Percentiles rank a stretch among this genome's conserved stretches.
phyloP scores from a whole-genome alignment of 2,888 invertebrate genomes.

The Ommatoiulus sabulosus region DNA sequence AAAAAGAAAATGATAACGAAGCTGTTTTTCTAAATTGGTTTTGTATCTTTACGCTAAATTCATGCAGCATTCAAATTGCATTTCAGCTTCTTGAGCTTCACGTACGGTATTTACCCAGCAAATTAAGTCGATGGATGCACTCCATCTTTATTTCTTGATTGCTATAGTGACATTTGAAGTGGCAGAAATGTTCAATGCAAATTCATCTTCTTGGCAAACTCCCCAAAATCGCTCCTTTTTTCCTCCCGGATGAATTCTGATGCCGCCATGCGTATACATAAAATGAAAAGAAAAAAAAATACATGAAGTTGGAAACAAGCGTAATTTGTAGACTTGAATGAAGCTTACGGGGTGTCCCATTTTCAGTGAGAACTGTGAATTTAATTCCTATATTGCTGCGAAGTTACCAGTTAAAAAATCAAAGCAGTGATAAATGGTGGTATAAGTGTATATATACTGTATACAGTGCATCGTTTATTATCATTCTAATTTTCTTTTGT shows the following conservation, averaged over 20 bases:
- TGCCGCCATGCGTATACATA: neutral
- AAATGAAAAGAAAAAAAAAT: neutral
- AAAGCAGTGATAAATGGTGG: too few relatives aligned
- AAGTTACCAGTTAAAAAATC: too few relatives aligned
- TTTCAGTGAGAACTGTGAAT: neutral
- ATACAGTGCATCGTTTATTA: neutral
- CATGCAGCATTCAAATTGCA: neutral
- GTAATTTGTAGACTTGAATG: neutral
- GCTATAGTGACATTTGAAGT: slow-evolving; percentile 31
- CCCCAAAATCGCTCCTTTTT: neutral
- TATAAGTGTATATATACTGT: too few relatives aligned
- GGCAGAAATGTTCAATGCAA: neutral
- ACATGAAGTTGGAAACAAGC: neutral
- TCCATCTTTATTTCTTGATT: slow-evolving; percentile 13
- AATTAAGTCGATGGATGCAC: slow-evolving; percentile 6
- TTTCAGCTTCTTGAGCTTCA: neutral
- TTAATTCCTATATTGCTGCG: too few relatives aligned
- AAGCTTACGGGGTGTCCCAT: neutral
- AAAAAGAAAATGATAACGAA: neutral
- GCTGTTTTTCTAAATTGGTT: neutral
- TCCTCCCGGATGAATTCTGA: neutral
- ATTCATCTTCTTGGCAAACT: slow-evolving; percentile 28
- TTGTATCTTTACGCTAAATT: neutral
- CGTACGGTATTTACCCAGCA: neutral
- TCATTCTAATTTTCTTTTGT: neutral